These are phyloP conservation scores for Geotrypetes seraphini DNA, from an alignment of 2,797 vertebrate genomes.

Conservation along the genomic window DNA sequence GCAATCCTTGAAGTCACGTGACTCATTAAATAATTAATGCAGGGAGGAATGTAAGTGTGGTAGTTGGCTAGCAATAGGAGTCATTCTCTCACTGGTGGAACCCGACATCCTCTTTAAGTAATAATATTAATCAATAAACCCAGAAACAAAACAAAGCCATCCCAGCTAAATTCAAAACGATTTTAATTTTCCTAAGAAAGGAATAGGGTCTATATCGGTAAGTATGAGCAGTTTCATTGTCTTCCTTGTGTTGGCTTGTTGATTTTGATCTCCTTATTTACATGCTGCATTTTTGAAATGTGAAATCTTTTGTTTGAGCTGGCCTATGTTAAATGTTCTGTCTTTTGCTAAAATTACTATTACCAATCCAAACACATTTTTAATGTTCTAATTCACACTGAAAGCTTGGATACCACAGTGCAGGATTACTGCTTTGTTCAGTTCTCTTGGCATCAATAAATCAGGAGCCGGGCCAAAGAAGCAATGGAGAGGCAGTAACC, in stretches of 20 bases:
- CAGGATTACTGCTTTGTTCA: conserved; percentile 52
- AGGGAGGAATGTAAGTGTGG: conserved; percentile 75
- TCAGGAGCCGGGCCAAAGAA: conserved; percentile 49
- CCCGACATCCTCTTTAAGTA: conserved; percentile 56
- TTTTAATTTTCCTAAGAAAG: conserved; percentile 45
- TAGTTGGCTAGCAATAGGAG: conserved; percentile 75
- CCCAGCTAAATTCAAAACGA: conserved; percentile 41
- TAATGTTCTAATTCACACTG: conserved; percentile 52
- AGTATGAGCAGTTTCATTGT: conserved; percentile 29
- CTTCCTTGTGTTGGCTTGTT: conserved; percentile 45
- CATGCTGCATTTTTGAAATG: conserved; percentile 44
- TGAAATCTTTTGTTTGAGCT: conserved; percentile 33
- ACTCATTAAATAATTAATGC: conserved; percentile 92
- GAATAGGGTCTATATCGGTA: conserved; percentile 41
- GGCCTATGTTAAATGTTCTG: conserved; percentile 43
- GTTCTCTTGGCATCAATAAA: conserved; percentile 62
- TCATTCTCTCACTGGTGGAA: conserved; percentile 66
- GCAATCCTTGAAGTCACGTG: conserved; percentile 82
- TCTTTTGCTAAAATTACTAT: conserved; percentile 47
- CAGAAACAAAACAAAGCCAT: background rate
- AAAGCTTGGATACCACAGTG: conserved; percentile 47
- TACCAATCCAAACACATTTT: conserved; percentile 45
- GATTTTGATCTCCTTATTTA: conserved; percentile 30
- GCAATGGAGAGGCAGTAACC: conserved; percentile 30
- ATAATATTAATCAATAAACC: conserved; percentile 20